These are phyloP conservation scores for Trialeurodes vaporariorum DNA, from an alignment of 1,140 invertebrate species.

Conservation along the genomic window DNA sequence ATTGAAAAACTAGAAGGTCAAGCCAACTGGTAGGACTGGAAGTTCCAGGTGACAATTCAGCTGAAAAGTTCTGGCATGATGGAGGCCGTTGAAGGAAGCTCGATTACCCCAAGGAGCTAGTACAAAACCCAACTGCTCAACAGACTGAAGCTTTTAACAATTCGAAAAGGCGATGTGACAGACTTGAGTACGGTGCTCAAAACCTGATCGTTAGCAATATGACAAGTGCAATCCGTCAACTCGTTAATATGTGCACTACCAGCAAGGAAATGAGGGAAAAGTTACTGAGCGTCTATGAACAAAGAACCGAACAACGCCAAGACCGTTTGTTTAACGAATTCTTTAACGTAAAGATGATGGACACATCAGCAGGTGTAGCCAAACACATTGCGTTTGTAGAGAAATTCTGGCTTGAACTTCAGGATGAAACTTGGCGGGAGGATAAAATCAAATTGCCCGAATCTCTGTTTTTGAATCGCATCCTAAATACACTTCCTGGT, in stretches of 20 bases:
- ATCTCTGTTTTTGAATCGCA: slow-evolving; percentile 21
- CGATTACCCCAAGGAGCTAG: neutral
- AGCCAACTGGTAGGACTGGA: slow-evolving; percentile 12
- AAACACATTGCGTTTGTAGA: slow-evolving; percentile 25
- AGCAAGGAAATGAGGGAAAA: slow-evolving; percentile 22
- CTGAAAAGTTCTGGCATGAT: slow-evolving; percentile 10
- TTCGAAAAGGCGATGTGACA: neutral
- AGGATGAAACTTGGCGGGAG: slow-evolving; percentile 24
- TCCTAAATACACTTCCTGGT: slow-evolving; percentile 21
- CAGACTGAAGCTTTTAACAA: neutral
- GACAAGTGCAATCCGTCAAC: slow-evolving; percentile 17
- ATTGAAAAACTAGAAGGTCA: slow-evolving; percentile 12
- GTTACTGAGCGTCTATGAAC: slow-evolving; percentile 23
- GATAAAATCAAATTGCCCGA: slow-evolving; percentile 22
- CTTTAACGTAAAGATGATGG: slow-evolving; percentile 24
- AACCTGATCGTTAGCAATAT: slow-evolving; percentile 15
- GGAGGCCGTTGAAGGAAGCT: slow-evolving; percentile 11
- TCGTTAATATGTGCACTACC: neutral
- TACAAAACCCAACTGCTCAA: neutral
- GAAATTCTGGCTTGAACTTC: slow-evolving; percentile 23
- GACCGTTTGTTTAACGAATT: slow-evolving; percentile 25
- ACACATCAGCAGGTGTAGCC: slow-evolving; percentile 20
- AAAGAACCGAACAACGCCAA: slow-evolving; percentile 24
- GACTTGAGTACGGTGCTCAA: slow-evolving; percentile 12
- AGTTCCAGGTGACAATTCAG: slow-evolving; percentile 12